Base-by-base conservation (phyloP, 2,113 vertebrate genomes). In the Globicephala melas region DNA sequence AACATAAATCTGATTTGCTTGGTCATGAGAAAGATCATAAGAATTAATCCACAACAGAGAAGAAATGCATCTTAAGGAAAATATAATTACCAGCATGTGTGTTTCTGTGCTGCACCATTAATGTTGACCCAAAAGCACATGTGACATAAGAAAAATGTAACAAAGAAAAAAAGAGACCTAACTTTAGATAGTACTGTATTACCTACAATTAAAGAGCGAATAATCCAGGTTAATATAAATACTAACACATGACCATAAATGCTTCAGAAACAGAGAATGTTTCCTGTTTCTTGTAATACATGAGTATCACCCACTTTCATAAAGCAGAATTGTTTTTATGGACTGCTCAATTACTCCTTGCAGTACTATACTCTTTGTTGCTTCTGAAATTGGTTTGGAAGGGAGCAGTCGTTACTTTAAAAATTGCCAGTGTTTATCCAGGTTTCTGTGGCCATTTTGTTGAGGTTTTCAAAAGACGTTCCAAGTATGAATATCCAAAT, bases 1-100 rank as follows among this genome's bases (percentile, higher is more conserved):
- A 90, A 77, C 15, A 73, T 88, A 94, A 94, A 88, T 97, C 41
- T 94, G 76, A 96, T 97, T 97, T 96, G n/a, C 36, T 94, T 77
- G 85, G 36, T 94, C 50, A 73, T 77, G 85, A 85, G 60, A 95
- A 63, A 88, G 58, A 96, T 95, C 76, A 79, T 93, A 94, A 92
- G 70, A 91, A 77, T 63, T 95, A 94, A 91, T 47, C 76, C 67
- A 44, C n/a, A 55, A 38, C 73, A 91, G 85, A 93, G 80, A 62
- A 91, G 81, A 89, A 89, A 55, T 53, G 71, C 70, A 47, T 7
- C 50, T 31, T 36, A 71, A 91, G 93, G 95, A 79, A 91, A 84
- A 85, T 58, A 8, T 77, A 84, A 90, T 91, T 47, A 26, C 10
- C 38, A 88, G 41, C 94, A 88, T 80, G 79, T 95, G 93, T 65